Conservation (phyloP, 2,888 invertebrate genomes). For the Drosophila nigricruria region DNA sequence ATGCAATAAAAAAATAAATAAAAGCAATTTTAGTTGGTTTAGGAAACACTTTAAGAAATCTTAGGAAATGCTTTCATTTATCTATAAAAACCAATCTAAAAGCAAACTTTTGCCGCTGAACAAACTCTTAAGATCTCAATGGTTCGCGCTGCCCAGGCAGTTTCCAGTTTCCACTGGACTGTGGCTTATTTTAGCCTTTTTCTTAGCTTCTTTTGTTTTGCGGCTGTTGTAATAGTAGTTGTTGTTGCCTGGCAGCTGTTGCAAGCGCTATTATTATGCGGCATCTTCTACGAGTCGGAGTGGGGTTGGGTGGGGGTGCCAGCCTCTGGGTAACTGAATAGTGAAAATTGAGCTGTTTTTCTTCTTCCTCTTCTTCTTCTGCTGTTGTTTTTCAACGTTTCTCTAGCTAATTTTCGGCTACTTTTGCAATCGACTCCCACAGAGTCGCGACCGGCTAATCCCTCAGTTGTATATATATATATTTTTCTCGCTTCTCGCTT, state of each 20-base stretch:
- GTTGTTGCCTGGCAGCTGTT: slow-evolving; percentile 30
- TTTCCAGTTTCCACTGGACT: slow-evolving; percentile 22
- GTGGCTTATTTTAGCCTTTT: slow-evolving; percentile 24
- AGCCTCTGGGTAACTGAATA: slow-evolving; percentile 63
- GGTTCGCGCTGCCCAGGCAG: slow-evolving; percentile 9
- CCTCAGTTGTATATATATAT: slow-evolving; percentile 26
- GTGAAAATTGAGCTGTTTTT: slow-evolving; percentile 73
- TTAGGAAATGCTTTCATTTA: slow-evolving; percentile 1
- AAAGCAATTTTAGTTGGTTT: not conserved
- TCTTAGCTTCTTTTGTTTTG: slow-evolving; percentile 35
- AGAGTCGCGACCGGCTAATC: slow-evolving; percentile 37
- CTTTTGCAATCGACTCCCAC: slow-evolving; percentile 76
- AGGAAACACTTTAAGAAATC: not conserved
- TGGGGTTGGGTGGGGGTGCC: not conserved
- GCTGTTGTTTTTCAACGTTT: slow-evolving; percentile 28
- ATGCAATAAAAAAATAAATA: slow-evolving; percentile 7
- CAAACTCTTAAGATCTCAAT: slow-evolving; percentile 28
- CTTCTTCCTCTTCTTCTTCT: not conserved
- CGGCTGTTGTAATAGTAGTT: slow-evolving; percentile 17
- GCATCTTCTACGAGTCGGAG: slow-evolving; percentile 28
- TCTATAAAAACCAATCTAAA: slow-evolving; percentile 8
- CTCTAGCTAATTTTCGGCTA: slow-evolving; percentile 70
- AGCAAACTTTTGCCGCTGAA: slow-evolving; percentile 10
- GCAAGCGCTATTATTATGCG: slow-evolving; percentile 51
- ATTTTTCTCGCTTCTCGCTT: slow-evolving; percentile 9